Conservation (phyloP, 2,888 invertebrate genomes). For the Isoperla grammatica region DNA sequence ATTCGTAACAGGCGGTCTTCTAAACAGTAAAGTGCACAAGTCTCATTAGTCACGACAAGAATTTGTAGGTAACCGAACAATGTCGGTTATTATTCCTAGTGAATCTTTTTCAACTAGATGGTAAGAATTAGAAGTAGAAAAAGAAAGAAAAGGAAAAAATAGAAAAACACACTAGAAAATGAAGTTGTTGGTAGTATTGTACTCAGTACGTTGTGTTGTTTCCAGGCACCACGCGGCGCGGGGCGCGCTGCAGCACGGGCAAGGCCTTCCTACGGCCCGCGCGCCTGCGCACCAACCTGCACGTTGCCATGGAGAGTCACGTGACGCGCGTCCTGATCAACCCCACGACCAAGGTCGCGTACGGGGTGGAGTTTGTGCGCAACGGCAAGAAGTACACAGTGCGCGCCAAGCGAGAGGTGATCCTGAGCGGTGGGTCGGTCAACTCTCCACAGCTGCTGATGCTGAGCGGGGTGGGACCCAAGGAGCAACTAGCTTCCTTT, state of each 20-base stretch:
- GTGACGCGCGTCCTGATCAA: constrained; percentile 65
- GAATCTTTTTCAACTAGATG: no score
- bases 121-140: no score
- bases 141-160: no score
- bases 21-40: no score
- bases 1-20: no score
- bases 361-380: constrained; percentile 75
- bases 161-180: no score
- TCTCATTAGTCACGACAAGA: no score
- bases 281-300: constrained; percentile 71
- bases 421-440: constrained; percentile 84
- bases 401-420: constrained; percentile 77
- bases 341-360: constrained; percentile 63
- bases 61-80: no score
- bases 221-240: constrained; percentile 41
- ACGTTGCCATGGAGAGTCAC: constrained; percentile 76
- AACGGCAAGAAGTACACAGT: constrained; percentile 65
- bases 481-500: constrained; percentile 55
- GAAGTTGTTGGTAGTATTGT: no score
- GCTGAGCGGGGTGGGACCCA: constrained; percentile 84
- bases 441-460: constrained; percentile 92
- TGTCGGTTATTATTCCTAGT: no score
- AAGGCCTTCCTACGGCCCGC: constrained; percentile 83
- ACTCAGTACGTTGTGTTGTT: no score
- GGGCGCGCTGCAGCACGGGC: constrained; percentile 81